Conservation (phyloP, 2,797 vertebrate species). For the Argya squamiceps region DNA sequence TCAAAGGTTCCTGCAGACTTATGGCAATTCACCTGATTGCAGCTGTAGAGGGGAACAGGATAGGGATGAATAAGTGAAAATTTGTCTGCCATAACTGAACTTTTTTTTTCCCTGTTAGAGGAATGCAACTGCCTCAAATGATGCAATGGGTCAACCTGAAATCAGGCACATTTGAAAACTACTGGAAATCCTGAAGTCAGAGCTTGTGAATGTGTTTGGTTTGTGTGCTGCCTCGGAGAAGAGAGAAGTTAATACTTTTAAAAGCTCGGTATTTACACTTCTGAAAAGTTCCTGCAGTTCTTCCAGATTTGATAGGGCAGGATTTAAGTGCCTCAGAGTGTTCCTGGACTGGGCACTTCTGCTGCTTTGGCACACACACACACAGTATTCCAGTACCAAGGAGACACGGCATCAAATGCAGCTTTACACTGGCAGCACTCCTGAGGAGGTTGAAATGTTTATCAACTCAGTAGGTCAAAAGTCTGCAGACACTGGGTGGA, state of each 20-base stretch:
- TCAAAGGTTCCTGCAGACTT: not conserved
- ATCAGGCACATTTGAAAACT: conserved; percentile 26
- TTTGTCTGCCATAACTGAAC: not conserved
- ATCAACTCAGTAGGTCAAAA: conserved; percentile 83
- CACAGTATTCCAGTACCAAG: conserved; percentile 37
- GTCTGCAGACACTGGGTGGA: conserved; percentile 83
- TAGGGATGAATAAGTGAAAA: not conserved
- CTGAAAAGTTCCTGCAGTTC: conserved; percentile 50
- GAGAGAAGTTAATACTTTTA: conserved; percentile 56
- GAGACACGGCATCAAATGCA: conserved; percentile 1
- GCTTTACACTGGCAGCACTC: conserved; percentile 60
- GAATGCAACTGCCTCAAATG: conserved; percentile 8
- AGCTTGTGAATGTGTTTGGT: conserved; percentile 46
- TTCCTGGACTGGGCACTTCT: conserved; percentile 28
- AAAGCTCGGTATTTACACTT: conserved; percentile 47
- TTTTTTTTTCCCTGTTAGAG: not conserved
- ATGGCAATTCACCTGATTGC: not conserved
- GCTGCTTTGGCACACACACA: conserved; percentile 38
- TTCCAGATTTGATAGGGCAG: conserved; percentile 27
- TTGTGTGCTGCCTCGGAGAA: conserved; percentile 49
- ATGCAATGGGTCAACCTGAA: not conserved
- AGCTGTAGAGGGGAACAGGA: not conserved
- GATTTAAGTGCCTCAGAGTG: conserved; percentile 24
- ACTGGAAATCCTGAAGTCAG: conserved; percentile 53
- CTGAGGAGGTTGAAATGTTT: conserved; percentile 58